Evolutionary conservation across 2,888 invertebrate species (phyloP).

Genomic region (Acrocera orbiculus): DNA sequence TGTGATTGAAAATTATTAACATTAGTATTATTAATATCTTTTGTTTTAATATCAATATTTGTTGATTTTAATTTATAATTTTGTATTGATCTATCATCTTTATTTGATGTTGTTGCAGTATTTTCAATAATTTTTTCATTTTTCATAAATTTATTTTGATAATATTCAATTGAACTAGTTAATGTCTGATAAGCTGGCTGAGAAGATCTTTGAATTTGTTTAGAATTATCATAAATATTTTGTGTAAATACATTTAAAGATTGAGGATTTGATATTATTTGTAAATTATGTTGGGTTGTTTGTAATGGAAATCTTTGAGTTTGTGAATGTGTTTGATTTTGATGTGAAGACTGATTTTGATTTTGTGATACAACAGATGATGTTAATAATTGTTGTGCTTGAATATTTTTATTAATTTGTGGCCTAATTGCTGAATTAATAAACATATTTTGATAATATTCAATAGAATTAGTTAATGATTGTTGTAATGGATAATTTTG

Average conservation of each 20-base stretch:
- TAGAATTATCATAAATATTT: slow-evolving; percentile 8
- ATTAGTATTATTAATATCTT: too few species aligned
- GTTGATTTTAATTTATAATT: too few species aligned
- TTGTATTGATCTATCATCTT: neutral
- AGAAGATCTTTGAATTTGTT: slow-evolving; percentile 7
- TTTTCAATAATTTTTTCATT: slow-evolving; percentile 12
- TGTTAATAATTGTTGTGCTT: too few species aligned
- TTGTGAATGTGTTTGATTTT: slow-evolving; percentile 17
- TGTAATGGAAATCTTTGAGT: too few species aligned
- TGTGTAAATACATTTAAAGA: slow-evolving; percentile 9
- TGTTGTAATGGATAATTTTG: slow-evolving; percentile 8
- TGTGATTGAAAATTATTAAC: slow-evolving; percentile 10
- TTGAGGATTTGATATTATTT: slow-evolving; percentile 5
- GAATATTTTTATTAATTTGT: slow-evolving; percentile 7
- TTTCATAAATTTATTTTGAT: slow-evolving; percentile 29
- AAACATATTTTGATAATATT: slow-evolving; percentile 30
- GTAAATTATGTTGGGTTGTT: slow-evolving; percentile 7
- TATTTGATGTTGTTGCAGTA: slow-evolving; percentile 14
- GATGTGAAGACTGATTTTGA: slow-evolving; percentile 18
- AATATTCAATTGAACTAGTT: slow-evolving; percentile 25
- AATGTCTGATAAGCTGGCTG: slow-evolving; percentile 13
- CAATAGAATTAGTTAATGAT: slow-evolving; percentile 22
- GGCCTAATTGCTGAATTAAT: slow-evolving; percentile 16
- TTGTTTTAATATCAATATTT: too few species aligned
- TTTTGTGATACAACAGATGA: slow-evolving; percentile 14